Percentiles rank a stretch among this genome's conserved stretches.
phyloP scores from a whole-genome alignment of 2,888 invertebrate genomes.

The Ectemnius lituratus region DNA sequence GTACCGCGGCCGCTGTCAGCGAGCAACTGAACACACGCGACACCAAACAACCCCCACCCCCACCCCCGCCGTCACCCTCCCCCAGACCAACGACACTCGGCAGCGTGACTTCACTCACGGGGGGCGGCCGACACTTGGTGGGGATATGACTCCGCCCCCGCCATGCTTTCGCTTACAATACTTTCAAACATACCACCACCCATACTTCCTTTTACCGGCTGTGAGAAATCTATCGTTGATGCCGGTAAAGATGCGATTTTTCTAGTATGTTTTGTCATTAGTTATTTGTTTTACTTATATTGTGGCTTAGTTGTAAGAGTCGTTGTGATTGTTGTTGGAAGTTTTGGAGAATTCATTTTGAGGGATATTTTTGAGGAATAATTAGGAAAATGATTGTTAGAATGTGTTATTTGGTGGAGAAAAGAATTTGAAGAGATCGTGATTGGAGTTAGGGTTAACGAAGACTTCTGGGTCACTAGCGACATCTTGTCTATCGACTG shows the following conservation, averaged over 20 bases:
- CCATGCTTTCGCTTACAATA: slow-evolving; percentile 12
- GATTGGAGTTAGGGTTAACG: not conserved
- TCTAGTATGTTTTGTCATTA: no score
- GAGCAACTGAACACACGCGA: slow-evolving; percentile 76
- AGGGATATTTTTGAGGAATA: no score
- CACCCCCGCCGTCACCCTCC: not conserved
- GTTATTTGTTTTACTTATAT: no score
- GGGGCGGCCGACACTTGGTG: not conserved
- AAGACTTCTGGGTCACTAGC: slow-evolving; percentile 10
- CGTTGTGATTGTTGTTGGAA: no score
- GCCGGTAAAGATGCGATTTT: slow-evolving; percentile 21
- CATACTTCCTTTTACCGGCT: slow-evolving; percentile 23
- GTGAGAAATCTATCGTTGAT: slow-evolving; percentile 22
- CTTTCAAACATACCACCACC: no score
- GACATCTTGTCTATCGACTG: slow-evolving; percentile 23
- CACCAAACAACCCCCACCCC: slow-evolving; percentile 74
- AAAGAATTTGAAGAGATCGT: no score
- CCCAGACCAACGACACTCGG: slow-evolving; percentile 8
- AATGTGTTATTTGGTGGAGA: no score
- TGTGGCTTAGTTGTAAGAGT: no score
- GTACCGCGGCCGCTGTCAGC: slow-evolving; percentile 75
- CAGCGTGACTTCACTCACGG: slow-evolving; percentile 60
- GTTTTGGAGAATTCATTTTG: no score
- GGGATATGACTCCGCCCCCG: slow-evolving; percentile 53
- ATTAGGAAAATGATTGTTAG: no score